Evolutionary conservation across 1,140 invertebrate species (phyloP), one percentile per base, ranked within the genome.

Genomic region (Maniola jurtina): DNA sequence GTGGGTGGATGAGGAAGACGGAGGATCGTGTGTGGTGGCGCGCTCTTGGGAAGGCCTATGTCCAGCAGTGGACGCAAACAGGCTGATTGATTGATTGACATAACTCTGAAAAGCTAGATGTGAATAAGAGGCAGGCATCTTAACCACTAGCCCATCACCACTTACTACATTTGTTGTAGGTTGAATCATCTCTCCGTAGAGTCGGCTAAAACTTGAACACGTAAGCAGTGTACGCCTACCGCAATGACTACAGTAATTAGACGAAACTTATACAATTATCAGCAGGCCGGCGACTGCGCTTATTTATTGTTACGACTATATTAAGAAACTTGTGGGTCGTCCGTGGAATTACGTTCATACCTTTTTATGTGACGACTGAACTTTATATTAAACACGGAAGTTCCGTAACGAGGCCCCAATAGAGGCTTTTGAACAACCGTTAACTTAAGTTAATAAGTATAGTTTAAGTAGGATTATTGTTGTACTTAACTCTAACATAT

Each of bases 191-290:
- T 50, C 50, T 6, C 15, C 0, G n/a, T 25, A 9, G 15, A 25
- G 25, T 54, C 5, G 25, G 15, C 4, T 25, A 33, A 6, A 6
- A 33, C 50, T 8, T 33, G 14, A 33, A 2, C 6, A 25, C 15
- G 52, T n/a, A 3, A 59, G 56, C 60, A 63, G 66, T 68, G 66
- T 68, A 68, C 55, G 6, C 45, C 4, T 48, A 58, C 35, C 35
- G 45, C 45, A 63, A 68, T 58, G 66, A 57, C 48, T 34, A 66
- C 45, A 59, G 66, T 68, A 68, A 68, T 68, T 68, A 68, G 61
- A 59, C 55, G 10, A 63, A 68, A 68, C 66, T 68, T 68, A 54
- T 54, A 63, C 66, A 63, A 68, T 68, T 68, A 68, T 68, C 45
- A 59, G 61, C 55, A 66, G 66, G 40, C 58, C 58, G 50, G 45